These are phyloP conservation scores for Apeira syringaria DNA, from an alignment of 2,888 invertebrate genomes.

Conservation along the genomic window DNA sequence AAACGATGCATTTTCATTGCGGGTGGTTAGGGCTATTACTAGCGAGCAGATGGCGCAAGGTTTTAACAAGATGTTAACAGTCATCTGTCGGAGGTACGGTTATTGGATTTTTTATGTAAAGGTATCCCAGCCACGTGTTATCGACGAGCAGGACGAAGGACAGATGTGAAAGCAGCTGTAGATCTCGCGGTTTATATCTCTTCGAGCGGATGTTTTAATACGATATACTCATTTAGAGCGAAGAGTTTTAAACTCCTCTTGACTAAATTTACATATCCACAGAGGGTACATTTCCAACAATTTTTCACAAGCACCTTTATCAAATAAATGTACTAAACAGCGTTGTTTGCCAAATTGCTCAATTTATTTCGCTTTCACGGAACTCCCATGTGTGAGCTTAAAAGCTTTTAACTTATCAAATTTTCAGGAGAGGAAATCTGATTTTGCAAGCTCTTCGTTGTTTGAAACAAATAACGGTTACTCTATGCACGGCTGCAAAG, in stretches of 20 bases:
- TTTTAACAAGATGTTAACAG: conserved; percentile 47
- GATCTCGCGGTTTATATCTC: conserved; percentile 60
- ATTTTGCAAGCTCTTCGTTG: conserved; percentile 27
- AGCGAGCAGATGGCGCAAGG: conserved; percentile 51
- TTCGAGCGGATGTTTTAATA: conserved; percentile 50
- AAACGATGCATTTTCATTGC: conserved; percentile 16
- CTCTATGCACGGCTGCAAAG: conserved; percentile 40
- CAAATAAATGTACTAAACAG: conserved; percentile 14
- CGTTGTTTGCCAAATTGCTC: conserved; percentile 16
- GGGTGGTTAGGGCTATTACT: conserved; percentile 33
- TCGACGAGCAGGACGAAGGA: conserved; percentile 48
- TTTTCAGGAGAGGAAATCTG: conserved; percentile 27
- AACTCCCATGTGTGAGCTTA: conserved; percentile 18
- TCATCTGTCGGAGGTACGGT: conserved; percentile 61
- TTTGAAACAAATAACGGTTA: conserved; percentile 46
- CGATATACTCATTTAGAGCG: conserved; percentile 21
- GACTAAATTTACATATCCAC: conserved; percentile 2
- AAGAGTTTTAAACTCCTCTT: conserved; percentile 11
- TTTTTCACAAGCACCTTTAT: conserved; percentile 25
- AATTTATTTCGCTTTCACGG: conserved; percentile 10
- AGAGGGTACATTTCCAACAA: conserved; percentile 5
- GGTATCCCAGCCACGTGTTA: conserved; percentile 56
- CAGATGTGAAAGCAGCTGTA: conserved; percentile 76
- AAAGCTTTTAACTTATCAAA: conserved; percentile 27
- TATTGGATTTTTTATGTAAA: conserved; percentile 55